phyloP scores from a whole-genome alignment of 2,888 invertebrate species.

The Drosophila vallismaia region DNA sequence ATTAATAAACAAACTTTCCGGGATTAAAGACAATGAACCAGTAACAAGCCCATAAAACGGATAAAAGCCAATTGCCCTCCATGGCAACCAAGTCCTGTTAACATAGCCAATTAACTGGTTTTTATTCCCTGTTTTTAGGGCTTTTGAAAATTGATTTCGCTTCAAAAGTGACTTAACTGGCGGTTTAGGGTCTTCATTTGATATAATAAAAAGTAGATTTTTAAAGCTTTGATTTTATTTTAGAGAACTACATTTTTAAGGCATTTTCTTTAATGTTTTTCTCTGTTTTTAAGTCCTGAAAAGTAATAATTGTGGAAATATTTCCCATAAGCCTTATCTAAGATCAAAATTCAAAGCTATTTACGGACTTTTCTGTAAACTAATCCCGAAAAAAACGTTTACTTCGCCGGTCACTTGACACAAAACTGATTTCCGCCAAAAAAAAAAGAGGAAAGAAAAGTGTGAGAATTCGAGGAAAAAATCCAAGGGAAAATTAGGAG shows the following conservation, averaged over 20 bases:
- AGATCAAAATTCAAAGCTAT: slow-evolving; percentile 6
- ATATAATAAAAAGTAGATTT: not conserved
- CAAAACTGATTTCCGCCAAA: slow-evolving; percentile 34
- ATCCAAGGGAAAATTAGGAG: not conserved
- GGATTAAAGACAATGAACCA: slow-evolving; percentile 24
- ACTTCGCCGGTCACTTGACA: slow-evolving; percentile 35
- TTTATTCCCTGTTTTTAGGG: not conserved
- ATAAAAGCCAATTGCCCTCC: slow-evolving; percentile 54
- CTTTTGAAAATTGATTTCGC: slow-evolving; percentile 8
- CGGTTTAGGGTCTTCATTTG: not conserved
- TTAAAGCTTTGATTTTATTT: not conserved
- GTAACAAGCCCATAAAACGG: slow-evolving; percentile 45
- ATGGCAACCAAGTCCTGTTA: slow-evolving; percentile 22
- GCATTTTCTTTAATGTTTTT: too few species aligned
- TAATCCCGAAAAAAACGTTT: slow-evolving; percentile 12
- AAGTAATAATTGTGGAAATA: not conserved
- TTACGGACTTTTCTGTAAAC: slow-evolving; percentile 1
- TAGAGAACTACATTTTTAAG: too few species aligned
- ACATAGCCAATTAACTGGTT: slow-evolving; percentile 36
- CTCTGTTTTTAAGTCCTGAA: too few species aligned
- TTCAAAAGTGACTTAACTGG: slow-evolving; percentile 20
- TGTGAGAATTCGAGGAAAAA: not conserved
- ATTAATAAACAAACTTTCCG: slow-evolving; percentile 60
- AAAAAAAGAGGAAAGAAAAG: not conserved
- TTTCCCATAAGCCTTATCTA: not conserved